Base-by-base conservation (phyloP, 2,888 invertebrate species). In the Eupsilia transversa region DNA sequence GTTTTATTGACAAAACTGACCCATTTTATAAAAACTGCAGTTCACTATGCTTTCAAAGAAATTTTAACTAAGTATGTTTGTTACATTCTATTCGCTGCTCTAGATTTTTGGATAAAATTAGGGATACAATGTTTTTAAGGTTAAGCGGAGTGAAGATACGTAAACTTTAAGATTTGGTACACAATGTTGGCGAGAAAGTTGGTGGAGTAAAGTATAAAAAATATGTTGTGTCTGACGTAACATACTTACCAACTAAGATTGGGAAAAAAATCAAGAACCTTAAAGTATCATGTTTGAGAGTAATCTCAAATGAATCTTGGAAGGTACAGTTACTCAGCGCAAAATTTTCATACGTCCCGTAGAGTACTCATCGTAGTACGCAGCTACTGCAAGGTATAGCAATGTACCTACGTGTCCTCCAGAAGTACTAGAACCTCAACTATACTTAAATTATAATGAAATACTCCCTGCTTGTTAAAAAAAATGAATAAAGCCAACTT, bases 401-500 rank as follows among this genome's bases (percentile, higher is more conserved):
- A n/a, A 46, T 12, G 10, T 20, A 74, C 23, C 23, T 30, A 20
- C 7, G 2, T 52, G 20, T 46, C 20, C 10, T 23, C 65, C 2
- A 75, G 27, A 23, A 30, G 27, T 54, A 54, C 7, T 75, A 60
- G 12, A 59, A 67, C 49, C 59, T 73, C 56, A 60, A 71, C 43
- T 56, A 60, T 46, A 56, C 56, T 81, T 52, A 65, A 75, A 75
- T 75, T 71, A 63, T 61, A 66, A 70, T 67, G 63, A 65, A 85
- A 82, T 66, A 72, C 67, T 60, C n/a, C 49, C 23, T 41, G 63
- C 68, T 82, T 73, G 63, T 77, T 79, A 66, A 84, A 85, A 77
- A 80, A 83, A 76, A 66, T 41, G 41, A 73, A 70, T 71, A 77
- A 74, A 83, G 77, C 83, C 81, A 83, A 84, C 76, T 86, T 89